phyloP scores from a whole-genome alignment of 1,140 invertebrate genomes.

The Andrena cerasifolii region DNA sequence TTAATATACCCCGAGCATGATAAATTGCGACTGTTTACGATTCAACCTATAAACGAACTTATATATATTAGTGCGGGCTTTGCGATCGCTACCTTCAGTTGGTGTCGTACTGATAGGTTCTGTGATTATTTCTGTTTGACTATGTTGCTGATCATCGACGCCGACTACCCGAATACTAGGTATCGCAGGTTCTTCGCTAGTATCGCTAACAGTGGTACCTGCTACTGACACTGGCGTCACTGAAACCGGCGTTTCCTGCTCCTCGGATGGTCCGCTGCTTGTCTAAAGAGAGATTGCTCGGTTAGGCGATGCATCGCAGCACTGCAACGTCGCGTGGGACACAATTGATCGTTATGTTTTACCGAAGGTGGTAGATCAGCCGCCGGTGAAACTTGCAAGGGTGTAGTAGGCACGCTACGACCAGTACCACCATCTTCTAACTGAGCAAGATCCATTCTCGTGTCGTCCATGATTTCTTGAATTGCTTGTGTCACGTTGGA shows the following conservation, averaged over 20 bases:
- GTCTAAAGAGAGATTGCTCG: conserved; percentile 61
- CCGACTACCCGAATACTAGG: conserved; percentile 70
- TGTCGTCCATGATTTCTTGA: conserved; percentile 89
- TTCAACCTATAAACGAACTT: conserved; percentile 1
- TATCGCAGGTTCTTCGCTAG: conserved; percentile 66
- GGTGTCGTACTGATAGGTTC: conserved; percentile 72
- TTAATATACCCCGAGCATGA: neutral
- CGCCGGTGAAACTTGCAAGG: conserved; percentile 88
- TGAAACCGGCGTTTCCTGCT: conserved; percentile 70
- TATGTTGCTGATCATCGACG: conserved; percentile 71
- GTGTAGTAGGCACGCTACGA: conserved; percentile 88
- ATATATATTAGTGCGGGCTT: neutral
- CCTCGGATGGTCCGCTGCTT: conserved; percentile 72
- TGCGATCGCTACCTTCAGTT: conserved; percentile 67
- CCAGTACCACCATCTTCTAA: conserved; percentile 86
- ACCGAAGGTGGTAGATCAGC: conserved; percentile 78
- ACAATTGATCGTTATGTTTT: conserved; percentile 6
- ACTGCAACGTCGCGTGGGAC: neutral
- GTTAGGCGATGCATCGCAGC: neutral
- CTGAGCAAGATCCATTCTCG: conserved; percentile 88
- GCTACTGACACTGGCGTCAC: conserved; percentile 61
- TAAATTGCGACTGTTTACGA: neutral
- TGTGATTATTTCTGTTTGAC: conserved; percentile 68
- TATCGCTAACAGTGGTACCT: conserved; percentile 58
- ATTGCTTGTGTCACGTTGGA: conserved; percentile 81